Evolutionary conservation across 1,140 invertebrate species (phyloP).

Genomic region (Colletes latitarsis): DNA sequence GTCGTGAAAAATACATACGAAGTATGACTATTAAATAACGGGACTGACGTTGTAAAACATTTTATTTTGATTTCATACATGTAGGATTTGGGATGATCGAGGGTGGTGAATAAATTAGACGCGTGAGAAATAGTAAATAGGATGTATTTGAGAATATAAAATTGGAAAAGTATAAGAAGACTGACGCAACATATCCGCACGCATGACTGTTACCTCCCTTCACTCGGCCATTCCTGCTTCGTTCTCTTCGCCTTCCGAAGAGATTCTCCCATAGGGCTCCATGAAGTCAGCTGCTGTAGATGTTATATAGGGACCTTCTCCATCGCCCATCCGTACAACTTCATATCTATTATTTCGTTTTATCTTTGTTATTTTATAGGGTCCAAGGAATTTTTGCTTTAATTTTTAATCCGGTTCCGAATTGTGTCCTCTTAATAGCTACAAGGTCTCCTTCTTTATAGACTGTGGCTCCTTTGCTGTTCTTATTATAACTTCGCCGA

Average conservation of each 20-base stretch:
- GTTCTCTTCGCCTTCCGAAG: constrained; percentile 4
- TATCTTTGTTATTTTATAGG: constrained; percentile 28
- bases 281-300: background rate
- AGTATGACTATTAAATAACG: too few relatives aligned
- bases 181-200: too few relatives aligned
- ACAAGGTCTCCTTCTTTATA: constrained; percentile 15
- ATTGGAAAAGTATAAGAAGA: too few relatives aligned
- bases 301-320: constrained; percentile 33
- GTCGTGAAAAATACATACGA: too few relatives aligned
- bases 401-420: constrained; percentile 27
- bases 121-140: too few relatives aligned
- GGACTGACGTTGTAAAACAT: too few relatives aligned
- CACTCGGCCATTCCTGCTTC: background rate
- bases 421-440: constrained; percentile 20
- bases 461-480: constrained; percentile 28
- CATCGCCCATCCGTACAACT: constrained; percentile 30
- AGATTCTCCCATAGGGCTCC: background rate
- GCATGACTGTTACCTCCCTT: too few relatives aligned
- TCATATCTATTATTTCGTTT: constrained; percentile 30
- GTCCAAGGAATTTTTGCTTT: constrained; percentile 28
- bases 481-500: constrained; percentile 57
- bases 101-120: too few relatives aligned
- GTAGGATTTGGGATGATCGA: too few relatives aligned
- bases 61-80: too few relatives aligned
- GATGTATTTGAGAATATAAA: too few relatives aligned